Evolutionary conservation across 2,797 vertebrate species (phyloP).

Genomic region (Carcharodon carcharias): DNA sequence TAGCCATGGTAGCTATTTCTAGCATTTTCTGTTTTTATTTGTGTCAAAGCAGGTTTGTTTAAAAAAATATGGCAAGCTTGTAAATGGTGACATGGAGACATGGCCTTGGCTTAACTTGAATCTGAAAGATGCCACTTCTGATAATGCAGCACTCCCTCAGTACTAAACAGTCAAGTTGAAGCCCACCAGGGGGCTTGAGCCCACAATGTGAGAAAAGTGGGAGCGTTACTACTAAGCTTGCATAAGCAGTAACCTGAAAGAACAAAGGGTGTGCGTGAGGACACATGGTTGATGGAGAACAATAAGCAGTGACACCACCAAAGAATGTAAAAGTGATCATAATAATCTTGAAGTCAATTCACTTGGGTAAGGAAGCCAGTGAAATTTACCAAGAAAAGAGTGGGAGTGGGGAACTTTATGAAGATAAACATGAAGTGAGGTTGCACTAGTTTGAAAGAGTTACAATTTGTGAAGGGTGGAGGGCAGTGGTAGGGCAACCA

Average conservation of each 20-base stretch:
- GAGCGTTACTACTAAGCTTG: neutral
- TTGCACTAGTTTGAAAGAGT: neutral
- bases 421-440: neutral
- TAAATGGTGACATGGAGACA: neutral
- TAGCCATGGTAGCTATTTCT: too few relatives aligned
- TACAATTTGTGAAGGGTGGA: neutral
- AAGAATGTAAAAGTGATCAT: neutral
- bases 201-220: too few relatives aligned
- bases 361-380: neutral
- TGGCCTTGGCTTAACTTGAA: neutral
- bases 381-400: neutral
- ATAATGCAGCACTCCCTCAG: neutral
- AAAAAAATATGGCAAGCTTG: neutral
- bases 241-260: neutral
- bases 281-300: neutral
- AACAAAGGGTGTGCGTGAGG: neutral
- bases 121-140: neutral
- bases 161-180: too few relatives aligned
- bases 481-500: too few relatives aligned
- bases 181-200: too few relatives aligned
- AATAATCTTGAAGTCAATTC: neutral
- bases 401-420: neutral
- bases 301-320: neutral
- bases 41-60: neutral
- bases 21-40: too few relatives aligned